phyloP scores from a whole-genome alignment of 2,797 vertebrate species.

The Acipenser ruthenus region DNA sequence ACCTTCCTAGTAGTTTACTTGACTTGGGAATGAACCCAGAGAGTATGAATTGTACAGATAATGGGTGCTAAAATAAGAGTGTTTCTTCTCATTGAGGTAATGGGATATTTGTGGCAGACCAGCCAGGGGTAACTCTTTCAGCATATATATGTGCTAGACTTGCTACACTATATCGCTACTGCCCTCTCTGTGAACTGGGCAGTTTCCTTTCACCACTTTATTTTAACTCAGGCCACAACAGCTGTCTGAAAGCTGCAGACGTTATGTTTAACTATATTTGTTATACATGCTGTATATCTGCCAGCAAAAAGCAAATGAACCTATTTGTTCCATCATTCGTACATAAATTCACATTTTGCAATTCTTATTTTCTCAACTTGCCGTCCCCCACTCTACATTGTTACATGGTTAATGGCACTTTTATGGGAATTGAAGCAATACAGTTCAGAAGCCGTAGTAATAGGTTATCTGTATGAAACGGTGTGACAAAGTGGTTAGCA shows the following conservation, averaged over 20 bases:
- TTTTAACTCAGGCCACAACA: conserved; percentile 72
- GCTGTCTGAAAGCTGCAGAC: conserved; percentile 62
- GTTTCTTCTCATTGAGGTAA: conserved; percentile 64
- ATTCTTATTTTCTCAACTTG: too few species aligned
- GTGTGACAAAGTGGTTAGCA: too few species aligned
- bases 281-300: conserved; percentile 56
- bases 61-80: conserved; percentile 64
- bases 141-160: conserved; percentile 56
- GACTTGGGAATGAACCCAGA: conserved; percentile 71
- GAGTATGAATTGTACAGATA: conserved; percentile 65
- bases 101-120: conserved; percentile 66
- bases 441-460: too few species aligned
- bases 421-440: too few species aligned
- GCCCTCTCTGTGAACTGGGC: conserved; percentile 75
- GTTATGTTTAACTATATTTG: conserved; percentile 63
- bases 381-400: too few species aligned
- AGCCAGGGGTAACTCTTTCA: conserved; percentile 66
- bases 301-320: conserved; percentile 21
- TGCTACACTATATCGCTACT: conserved; percentile 59
- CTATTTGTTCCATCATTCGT: neutral
- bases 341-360: too few species aligned
- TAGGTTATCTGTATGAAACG: too few species aligned
- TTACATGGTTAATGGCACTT: too few species aligned
- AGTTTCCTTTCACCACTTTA: conserved; percentile 70
- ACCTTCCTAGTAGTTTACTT: conserved; percentile 46